Evolutionary conservation across 1,140 invertebrate species (phyloP).

Genomic region (Akabosia matsudoensis): DNA sequence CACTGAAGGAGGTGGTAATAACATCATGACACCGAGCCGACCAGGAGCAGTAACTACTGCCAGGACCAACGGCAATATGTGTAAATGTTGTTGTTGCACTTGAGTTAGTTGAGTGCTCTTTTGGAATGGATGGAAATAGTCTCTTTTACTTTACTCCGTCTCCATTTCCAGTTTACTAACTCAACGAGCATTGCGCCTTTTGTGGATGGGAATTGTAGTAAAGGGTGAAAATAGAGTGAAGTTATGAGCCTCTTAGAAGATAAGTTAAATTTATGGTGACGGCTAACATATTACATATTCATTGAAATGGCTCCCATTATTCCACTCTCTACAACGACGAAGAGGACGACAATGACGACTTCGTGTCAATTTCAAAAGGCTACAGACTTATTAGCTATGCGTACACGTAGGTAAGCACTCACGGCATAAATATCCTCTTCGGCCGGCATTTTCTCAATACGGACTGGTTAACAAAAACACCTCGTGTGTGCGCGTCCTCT

Average conservation of each 20-base stretch:
- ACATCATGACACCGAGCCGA: not conserved
- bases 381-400: not conserved
- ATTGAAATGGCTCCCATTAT: constrained; percentile 13
- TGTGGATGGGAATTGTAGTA: not conserved
- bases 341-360: constrained; percentile 6
- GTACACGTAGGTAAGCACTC: not conserved
- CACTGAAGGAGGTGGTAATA: not conserved
- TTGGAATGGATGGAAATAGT: not conserved
- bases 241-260: constrained; percentile 15
- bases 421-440: too few relatives aligned
- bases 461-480: too few relatives aligned
- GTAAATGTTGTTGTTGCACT: constrained; percentile 16
- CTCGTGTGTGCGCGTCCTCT: too few relatives aligned
- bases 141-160: not conserved
- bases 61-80: not conserved
- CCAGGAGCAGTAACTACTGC: not conserved
- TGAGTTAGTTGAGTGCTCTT: not conserved
- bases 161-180: not conserved
- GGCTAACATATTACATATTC: constrained; percentile 22
- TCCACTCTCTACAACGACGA: too few relatives aligned
- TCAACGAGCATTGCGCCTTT: too few relatives aligned
- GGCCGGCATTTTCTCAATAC: too few relatives aligned
- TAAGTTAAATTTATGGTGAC: constrained; percentile 22
- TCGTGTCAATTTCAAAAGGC: constrained; percentile 22
- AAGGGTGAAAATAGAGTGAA: constrained; percentile 22